phyloP scores from a whole-genome alignment of 2,888 invertebrate genomes.

The Andrena chrysosceles region DNA sequence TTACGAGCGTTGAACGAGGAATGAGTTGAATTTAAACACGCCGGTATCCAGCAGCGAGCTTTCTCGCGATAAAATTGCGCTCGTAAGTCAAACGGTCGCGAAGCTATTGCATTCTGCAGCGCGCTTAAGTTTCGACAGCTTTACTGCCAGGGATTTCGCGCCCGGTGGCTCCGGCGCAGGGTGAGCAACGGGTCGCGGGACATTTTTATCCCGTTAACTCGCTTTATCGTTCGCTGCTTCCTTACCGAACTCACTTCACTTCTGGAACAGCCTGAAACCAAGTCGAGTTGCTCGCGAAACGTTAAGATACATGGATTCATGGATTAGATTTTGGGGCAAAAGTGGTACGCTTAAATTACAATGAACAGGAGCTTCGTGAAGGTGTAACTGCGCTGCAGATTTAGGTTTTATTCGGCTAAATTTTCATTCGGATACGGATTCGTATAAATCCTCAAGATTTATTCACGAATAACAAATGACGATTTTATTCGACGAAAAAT shows the following conservation, averaged over 20 bases:
- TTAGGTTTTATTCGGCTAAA: too few relatives aligned
- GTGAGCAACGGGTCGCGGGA: constrained; percentile 4
- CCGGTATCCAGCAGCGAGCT: constrained; percentile 33
- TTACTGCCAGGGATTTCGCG: constrained; percentile 51
- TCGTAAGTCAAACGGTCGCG: constrained; percentile 60
- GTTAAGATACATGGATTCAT: background rate
- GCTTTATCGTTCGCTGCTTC: constrained; percentile 9
- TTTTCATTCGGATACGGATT: too few relatives aligned
- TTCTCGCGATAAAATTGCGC: constrained; percentile 48
- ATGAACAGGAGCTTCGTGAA: background rate
- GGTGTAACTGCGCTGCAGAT: background rate
- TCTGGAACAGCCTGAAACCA: background rate
- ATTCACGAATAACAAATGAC: too few relatives aligned
- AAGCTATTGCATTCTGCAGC: constrained; percentile 30
- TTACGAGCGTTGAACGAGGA: background rate
- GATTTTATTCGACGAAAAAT: too few relatives aligned
- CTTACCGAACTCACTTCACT: background rate
- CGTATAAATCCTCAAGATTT: too few relatives aligned
- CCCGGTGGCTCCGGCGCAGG: constrained; percentile 13
- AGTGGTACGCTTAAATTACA: background rate
- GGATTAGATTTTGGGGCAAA: background rate
- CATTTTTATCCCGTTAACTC: constrained; percentile 53
- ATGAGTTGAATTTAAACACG: constrained; percentile 22
- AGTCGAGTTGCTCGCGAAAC: background rate
- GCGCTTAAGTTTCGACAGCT: constrained; percentile 62